phyloP scores from a whole-genome alignment of 2,113 vertebrate species.

The Aythya baeri region DNA sequence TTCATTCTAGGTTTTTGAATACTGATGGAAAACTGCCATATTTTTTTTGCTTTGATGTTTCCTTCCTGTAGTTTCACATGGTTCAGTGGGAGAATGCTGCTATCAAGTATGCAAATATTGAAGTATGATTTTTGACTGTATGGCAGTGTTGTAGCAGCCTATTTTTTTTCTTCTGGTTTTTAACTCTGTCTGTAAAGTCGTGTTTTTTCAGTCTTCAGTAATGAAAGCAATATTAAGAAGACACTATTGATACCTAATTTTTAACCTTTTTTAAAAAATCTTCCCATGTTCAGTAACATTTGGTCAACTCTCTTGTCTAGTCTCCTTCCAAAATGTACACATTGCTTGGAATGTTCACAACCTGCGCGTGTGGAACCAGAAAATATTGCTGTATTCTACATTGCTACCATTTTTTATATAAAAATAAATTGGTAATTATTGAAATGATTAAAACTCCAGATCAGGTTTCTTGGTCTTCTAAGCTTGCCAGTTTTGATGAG shows the following conservation, averaged over 20 bases:
- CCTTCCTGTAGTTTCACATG: conserved; percentile 78
- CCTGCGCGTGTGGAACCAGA: conserved; percentile 73
- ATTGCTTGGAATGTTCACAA: conserved; percentile 81
- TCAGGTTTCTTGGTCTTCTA: conserved; percentile 46
- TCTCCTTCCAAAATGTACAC: conserved; percentile 73
- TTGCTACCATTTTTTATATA: conserved; percentile 78
- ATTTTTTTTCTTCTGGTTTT: conserved; percentile 20
- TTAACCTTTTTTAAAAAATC: conserved; percentile 78
- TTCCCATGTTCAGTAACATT: conserved; percentile 75
- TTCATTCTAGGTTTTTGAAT: conserved; percentile 73
- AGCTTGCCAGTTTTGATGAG: neutral
- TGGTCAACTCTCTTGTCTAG: conserved; percentile 77
- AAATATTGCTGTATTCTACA: conserved; percentile 80
- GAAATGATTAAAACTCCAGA: conserved; percentile 30
- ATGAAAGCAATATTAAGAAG: conserved; percentile 85
- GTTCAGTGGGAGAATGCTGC: conserved; percentile 83
- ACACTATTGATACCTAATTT: conserved; percentile 79
- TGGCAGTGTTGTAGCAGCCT: conserved; percentile 79
- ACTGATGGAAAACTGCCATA: conserved; percentile 74
- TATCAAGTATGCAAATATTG: conserved; percentile 81
- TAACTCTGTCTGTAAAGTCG: conserved; percentile 68
- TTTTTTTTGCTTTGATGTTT: conserved; percentile 76
- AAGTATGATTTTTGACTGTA: conserved; percentile 72
- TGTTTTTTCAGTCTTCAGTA: conserved; percentile 79
- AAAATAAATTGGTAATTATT: conserved; percentile 84